Percentiles rank a stretch among this genome's conserved stretches.
Conservation (phyloP, 2,113 vertebrate genomes). For the Montifringilla adamsi region DNA sequence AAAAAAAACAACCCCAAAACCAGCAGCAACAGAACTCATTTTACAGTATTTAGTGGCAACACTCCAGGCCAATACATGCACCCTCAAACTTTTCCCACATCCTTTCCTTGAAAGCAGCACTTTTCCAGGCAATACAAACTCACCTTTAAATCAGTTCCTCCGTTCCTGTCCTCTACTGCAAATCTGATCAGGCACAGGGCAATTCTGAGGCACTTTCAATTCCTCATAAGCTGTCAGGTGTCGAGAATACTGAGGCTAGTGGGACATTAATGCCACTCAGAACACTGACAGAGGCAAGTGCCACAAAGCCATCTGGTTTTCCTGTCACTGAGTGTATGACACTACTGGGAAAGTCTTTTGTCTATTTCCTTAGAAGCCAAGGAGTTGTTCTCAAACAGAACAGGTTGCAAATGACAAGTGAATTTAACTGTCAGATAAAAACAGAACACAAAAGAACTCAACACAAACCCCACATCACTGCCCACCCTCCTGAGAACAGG, state of each 20-base stretch:
- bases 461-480: not conserved
- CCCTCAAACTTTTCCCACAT: no score
- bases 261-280: not conserved
- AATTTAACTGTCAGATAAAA: not conserved
- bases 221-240: not conserved
- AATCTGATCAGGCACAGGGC: not conserved
- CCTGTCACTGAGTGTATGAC: not conserved
- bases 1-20: not conserved
- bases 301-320: not conserved
- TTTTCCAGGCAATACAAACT: not conserved
- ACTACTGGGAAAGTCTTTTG: not conserved
- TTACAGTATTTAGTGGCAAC: not conserved
- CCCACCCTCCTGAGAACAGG: not conserved
- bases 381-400: not conserved
- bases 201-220: not conserved
- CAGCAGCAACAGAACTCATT: not conserved
- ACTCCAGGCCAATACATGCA: accelerated
- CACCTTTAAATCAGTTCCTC: not conserved
- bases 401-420: not conserved
- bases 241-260: accelerated
- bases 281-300: no score
- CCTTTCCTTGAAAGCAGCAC: not conserved
- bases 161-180: not conserved
- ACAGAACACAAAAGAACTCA: not conserved
- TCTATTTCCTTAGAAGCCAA: not conserved